Base-by-base conservation (phyloP, 2,888 invertebrate genomes). In the Rhingia rostrata region DNA sequence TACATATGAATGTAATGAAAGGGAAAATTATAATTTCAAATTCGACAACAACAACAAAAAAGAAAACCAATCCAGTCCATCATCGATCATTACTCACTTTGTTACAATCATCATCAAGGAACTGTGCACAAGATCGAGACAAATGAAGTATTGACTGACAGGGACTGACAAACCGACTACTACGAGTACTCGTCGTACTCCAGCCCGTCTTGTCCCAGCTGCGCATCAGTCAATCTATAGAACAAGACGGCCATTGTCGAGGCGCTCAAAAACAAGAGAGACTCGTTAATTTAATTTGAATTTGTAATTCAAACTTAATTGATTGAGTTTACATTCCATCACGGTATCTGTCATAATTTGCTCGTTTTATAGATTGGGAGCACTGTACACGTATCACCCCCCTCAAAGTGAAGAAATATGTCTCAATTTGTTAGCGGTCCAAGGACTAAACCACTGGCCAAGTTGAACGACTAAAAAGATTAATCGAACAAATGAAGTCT, bases 211-310 rank as follows among this genome's bases (percentile, higher is more conserved):
- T 2, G 22, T 22, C 22, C 22, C 22, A 22, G 22, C 22, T 2
- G 22, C 22, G 22, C 58, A 69, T 58, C 69, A 69, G 72, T 72
- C 60, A 63, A 41, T 45, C 10, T 43, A 33, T 41, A 22, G 22
- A 56, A 30, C 33, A 58, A 64, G 22, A 22, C 22, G 22, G 1
- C 22, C 12, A 39, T 58, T 58, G 45, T 6, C 3, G 33, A 30
- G 32, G 22, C 14, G 22, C 22, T 1, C 22, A 22, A 61, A 56
- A 64, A 37, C 39, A 54, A 53, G 30, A 60, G 32, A 33, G 37
- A 58, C 37, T 75, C 69, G 75, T 81, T 70, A 66, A 82, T 82
- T 82, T 77, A 77, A 82, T 82, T 82, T 53, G 49, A 83, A 74
- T 79, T 60, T 60, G 64, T 74, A 79, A 75, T 80, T 70, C 35